Conservation (phyloP, 2,113 vertebrate species). For the Mungos mungo region DNA sequence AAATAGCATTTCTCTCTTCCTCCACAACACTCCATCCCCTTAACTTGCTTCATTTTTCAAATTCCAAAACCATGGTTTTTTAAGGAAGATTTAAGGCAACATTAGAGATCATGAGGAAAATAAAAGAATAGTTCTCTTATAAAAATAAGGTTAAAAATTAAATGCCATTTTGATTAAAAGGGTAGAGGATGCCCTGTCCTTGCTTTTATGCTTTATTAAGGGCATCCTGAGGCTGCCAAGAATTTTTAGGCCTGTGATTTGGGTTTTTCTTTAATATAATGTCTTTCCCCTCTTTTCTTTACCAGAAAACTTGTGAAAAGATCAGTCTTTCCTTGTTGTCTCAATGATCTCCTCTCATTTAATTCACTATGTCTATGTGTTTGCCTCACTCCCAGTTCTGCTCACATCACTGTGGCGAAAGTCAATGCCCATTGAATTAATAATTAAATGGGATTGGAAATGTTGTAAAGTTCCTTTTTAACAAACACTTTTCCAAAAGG, state of each 20-base stretch:
- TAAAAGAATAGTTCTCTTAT: not conserved
- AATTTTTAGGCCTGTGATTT: not conserved
- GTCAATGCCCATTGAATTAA: not conserved
- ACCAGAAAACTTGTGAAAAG: not conserved
- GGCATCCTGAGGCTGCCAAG: not conserved
- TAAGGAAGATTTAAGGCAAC: not conserved
- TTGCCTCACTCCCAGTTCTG: not conserved
- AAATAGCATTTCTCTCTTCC: not conserved
- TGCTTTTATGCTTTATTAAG: not conserved
- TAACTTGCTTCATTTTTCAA: not conserved
- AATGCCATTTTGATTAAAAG: not conserved
- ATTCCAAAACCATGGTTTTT: not conserved
- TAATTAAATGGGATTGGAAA: not conserved
- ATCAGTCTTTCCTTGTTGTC: not conserved
- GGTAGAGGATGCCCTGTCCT: not conserved
- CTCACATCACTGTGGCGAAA: not conserved
- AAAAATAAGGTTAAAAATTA: not conserved
- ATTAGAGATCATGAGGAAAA: not conserved
- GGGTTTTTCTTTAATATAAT: not conserved
- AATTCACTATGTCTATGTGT: not conserved
- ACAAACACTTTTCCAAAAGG: conserved; percentile 42
- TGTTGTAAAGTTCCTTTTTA: not conserved
- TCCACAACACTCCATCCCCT: not conserved
- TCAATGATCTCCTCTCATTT: not conserved
- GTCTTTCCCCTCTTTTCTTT: not conserved